A percentile compares a stretch with the other conserved stretches of the same genome.
Conservation (phyloP, 2,888 invertebrate species). For the Chrysina gloriosa region DNA sequence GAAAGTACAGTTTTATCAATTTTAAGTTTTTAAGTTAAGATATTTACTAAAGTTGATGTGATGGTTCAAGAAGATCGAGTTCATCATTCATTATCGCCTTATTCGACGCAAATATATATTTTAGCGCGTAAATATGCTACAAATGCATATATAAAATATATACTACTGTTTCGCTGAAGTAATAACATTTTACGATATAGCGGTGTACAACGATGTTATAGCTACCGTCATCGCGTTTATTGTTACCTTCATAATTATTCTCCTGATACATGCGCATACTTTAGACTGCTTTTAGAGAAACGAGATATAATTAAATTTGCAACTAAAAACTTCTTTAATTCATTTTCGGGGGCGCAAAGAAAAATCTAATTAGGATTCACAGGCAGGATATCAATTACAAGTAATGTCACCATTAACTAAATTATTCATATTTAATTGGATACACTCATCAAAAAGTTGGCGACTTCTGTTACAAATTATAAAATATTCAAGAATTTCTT, state of each 20-base stretch:
- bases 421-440: slow-evolving; percentile 66
- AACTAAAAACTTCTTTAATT: slow-evolving; percentile 45
- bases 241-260: slow-evolving; percentile 33
- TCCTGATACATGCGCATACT: slow-evolving; percentile 3
- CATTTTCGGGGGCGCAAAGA: slow-evolving; percentile 40
- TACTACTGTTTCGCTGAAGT: neutral
- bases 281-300: no score
- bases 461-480: slow-evolving; percentile 65
- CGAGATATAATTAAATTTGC: slow-evolving; percentile 43
- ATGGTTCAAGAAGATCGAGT: no score
- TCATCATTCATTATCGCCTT: no score
- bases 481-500: slow-evolving; percentile 63
- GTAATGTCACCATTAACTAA: slow-evolving; percentile 64
- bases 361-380: slow-evolving; percentile 58
- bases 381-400: slow-evolving; percentile 62
- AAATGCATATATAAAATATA: no score
- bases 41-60: no score
- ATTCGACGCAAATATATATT: no score
- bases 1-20: no score
- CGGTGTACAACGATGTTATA: neutral
- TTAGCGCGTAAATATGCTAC: no score
- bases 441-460: slow-evolving; percentile 65
- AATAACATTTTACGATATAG: slow-evolving; percentile 7
- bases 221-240: slow-evolving; percentile 24
- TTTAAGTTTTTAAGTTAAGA: no score